phyloP scores from a whole-genome alignment of 2,113 vertebrate species.

The Leucosticte australis region DNA sequence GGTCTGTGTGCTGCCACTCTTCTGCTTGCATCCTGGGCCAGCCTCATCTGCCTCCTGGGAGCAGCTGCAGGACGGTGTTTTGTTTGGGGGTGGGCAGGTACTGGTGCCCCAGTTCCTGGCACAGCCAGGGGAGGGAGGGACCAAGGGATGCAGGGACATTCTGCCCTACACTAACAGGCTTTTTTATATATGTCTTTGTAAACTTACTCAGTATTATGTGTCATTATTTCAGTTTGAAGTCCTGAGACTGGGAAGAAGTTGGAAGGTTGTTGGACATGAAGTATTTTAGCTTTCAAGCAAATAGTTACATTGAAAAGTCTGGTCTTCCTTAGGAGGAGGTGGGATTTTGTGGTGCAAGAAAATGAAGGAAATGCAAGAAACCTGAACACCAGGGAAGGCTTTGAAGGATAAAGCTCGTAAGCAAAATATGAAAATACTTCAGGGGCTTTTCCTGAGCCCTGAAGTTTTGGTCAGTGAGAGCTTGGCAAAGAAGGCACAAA shows the following conservation, averaged over 20 bases:
- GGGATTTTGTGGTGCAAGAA: neutral
- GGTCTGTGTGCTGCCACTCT: rapidly evolving
- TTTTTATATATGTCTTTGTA: neutral
- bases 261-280: rapidly evolving
- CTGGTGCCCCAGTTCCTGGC: neutral
- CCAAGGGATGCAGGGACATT: rapidly evolving
- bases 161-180: neutral
- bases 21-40: rapidly evolving
- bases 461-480: neutral
- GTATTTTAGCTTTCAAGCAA: neutral
- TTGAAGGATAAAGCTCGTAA: neutral
- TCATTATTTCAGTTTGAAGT: neutral
- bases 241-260: neutral
- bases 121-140: neutral
- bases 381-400: neutral
- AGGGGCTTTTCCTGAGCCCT: neutral
- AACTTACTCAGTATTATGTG: neutral
- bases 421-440: neutral
- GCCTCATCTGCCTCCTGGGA: neutral
- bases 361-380: neutral
- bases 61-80: rapidly evolving
- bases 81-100: rapidly evolving
- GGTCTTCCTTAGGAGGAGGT: neutral
- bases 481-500: neutral
- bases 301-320: neutral